phyloP scores from a whole-genome alignment of 1,140 invertebrate species.

The Rhopalosiphum maidis region DNA sequence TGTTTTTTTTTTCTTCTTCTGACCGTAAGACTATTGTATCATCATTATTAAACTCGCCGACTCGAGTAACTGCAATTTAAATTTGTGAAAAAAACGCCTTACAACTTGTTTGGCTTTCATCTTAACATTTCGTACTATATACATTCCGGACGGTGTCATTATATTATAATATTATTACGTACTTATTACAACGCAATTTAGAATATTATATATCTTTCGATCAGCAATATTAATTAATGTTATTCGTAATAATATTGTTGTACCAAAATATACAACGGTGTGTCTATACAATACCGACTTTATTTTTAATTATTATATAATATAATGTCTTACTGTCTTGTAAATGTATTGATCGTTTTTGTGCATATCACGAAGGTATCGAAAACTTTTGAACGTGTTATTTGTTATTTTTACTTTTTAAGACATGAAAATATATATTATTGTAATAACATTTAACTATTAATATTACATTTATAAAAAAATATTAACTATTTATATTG shows the following conservation, averaged over 20 bases:
- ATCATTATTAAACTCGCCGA: neutral
- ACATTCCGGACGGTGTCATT: neutral
- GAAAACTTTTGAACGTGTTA: neutral
- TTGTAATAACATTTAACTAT: neutral
- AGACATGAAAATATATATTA: neutral
- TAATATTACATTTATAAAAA: neutral
- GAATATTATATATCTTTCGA: neutral
- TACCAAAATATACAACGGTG: neutral
- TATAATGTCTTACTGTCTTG: neutral
- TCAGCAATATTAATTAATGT: neutral
- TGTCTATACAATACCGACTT: neutral
- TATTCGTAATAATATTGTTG: neutral
- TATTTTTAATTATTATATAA: neutral
- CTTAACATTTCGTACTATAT: neutral
- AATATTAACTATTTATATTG: conserved; percentile 7
- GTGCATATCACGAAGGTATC: conserved; percentile 20
- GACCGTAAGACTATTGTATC: neutral
- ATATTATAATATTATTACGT: no score
- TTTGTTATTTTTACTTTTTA: conserved; percentile 21
- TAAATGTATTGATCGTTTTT: conserved; percentile 12
- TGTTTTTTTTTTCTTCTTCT: neutral
- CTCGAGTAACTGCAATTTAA: neutral
- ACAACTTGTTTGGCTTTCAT: neutral
- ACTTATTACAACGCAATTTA: neutral
- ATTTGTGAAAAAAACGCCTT: neutral